Conservation (phyloP, 1,140 invertebrate species). For the Nephila pilipes region DNA sequence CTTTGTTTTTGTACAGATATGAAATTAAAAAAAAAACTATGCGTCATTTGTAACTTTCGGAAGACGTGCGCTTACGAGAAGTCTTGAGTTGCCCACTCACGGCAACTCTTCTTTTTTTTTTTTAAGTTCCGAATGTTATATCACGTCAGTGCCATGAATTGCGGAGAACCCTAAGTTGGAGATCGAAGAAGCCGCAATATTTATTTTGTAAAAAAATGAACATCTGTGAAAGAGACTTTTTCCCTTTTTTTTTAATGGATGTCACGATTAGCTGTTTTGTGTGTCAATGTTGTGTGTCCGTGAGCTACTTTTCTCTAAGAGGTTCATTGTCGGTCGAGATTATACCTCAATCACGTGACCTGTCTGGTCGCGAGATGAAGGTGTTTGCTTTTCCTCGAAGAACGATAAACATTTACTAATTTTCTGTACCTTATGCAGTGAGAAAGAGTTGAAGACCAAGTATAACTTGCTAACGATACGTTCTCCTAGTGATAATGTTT, state of each 20-base stretch:
- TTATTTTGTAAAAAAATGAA: constrained; percentile 50
- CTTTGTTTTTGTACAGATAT: constrained; percentile 17
- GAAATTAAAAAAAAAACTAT: constrained; percentile 37
- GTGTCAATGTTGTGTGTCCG: constrained; percentile 49
- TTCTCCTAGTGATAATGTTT: no score
- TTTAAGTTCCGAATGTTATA: not conserved
- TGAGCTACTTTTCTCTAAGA: not conserved
- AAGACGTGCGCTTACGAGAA: constrained; percentile 8
- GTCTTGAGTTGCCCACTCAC: constrained; percentile 7
- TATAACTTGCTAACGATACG: no score
- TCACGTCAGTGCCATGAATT: constrained; percentile 37
- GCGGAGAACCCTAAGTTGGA: not conserved
- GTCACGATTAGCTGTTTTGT: constrained; percentile 52
- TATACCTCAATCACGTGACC: not conserved
- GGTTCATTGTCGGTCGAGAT: not conserved
- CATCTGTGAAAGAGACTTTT: not conserved
- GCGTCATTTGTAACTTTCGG: constrained; percentile 44
- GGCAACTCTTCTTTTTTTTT: not conserved
- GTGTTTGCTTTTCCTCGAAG: no score
- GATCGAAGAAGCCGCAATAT: not conserved
- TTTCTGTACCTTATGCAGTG: no score
- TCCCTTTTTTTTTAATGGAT: not conserved
- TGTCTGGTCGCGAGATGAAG: not conserved
- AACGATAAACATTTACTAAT: no score
- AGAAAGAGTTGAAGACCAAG: no score